Conservation (phyloP, 2,797 vertebrate genomes). For the Microcaecilia unicolor region DNA sequence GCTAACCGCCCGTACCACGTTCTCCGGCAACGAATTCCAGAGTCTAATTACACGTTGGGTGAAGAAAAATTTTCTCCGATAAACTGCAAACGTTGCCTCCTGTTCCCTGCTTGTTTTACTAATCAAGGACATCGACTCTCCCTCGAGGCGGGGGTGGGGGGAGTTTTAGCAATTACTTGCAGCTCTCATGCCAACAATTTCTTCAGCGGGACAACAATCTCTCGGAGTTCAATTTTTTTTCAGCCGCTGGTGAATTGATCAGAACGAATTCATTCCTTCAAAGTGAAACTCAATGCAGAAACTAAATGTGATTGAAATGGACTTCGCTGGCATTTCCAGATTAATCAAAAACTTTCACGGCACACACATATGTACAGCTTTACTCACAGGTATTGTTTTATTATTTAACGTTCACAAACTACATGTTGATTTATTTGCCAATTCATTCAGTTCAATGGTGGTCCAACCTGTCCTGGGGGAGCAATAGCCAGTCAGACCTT, state of each 20-base stretch:
- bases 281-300: constrained; percentile 54
- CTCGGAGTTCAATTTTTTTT: constrained; percentile 63
- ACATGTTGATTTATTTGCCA: constrained; percentile 1
- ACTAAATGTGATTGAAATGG: constrained; percentile 58
- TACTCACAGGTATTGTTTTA: no score
- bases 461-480: no score
- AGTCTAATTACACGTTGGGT: no score
- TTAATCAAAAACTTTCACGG: constrained; percentile 21
- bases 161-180: constrained; percentile 62
- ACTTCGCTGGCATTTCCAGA: constrained; percentile 32
- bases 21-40: no score
- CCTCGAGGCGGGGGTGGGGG: constrained; percentile 42
- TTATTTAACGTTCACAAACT: no score
- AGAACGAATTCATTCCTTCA: constrained; percentile 60
- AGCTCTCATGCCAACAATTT: constrained; percentile 56
- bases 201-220: constrained; percentile 56
- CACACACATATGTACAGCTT: neutral
- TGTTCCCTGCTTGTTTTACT: constrained; percentile 43
- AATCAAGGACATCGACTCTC: constrained; percentile 51
- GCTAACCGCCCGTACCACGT: no score
- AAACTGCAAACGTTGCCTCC: constrained; percentile 15
- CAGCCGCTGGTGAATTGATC: constrained; percentile 51
- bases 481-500: no score
- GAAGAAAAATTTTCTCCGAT: no score
- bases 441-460: neutral